Base-by-base conservation (phyloP, 2,797 vertebrate species). In the Nannoperca obscura region DNA sequence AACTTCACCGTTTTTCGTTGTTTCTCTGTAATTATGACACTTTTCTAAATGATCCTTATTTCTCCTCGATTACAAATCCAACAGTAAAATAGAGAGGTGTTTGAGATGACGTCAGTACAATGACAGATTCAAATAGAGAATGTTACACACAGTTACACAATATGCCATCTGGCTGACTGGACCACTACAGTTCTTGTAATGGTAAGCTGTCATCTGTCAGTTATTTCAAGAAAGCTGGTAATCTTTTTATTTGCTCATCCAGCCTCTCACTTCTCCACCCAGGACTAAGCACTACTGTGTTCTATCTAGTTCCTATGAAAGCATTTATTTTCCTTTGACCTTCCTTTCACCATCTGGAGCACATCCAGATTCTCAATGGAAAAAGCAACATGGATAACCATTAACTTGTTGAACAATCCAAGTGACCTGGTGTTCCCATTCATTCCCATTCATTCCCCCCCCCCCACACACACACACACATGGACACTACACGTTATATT, bases 241-340 rank as follows among this genome's bases (percentile, higher is more conserved):
- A 84, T 78, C 70, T 82, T 76, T 85, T 60, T 66, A 74, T 90
- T 81, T 85, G 46, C 63, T 84, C 83, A 79, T 71, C 36, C 63
- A 24, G 7, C 57, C 53, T 27, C 42, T 74, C 63, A 34, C 46
- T 50, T 77, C 24, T 65, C 47, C 63, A 46, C 5, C 42, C 38
- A 71, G 62, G 15, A 71, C 53, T 13, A 34, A 62, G 36, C 27
- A 50, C 36, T 34, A 19, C 30, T 74, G 19, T 67, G 54, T 75
- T 62, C 30, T 47, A 12, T 62, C 30, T 47, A 20, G 49, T n/a
- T 55, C 32, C 61, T 15, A 55, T 50, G 46, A 80, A 76, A 60
- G 17, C 36, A n/a, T 15, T 20, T 1, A 7, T 36, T 71, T 59
- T 53, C 19, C 12, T 27, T 42, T 30, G 53, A 24, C 19, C 22